Evolutionary conservation across 1,140 invertebrate species (phyloP), one percentile per base, ranked within the genome.

Genomic region (Asbolus verrucosus): DNA sequence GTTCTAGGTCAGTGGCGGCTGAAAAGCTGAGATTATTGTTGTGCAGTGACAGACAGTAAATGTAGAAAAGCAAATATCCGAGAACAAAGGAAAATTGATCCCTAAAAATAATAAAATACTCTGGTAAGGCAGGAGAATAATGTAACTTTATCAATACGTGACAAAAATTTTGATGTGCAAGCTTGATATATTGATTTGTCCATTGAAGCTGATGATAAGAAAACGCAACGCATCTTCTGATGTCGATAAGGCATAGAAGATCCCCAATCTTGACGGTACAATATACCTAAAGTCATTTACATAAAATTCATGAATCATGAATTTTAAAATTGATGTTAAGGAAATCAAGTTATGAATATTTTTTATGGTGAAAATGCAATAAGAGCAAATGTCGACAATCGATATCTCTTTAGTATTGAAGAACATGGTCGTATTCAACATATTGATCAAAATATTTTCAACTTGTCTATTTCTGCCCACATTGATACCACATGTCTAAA

Each of bases 201-300:
- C 59, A 69, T 43, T 24, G 59, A 62, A 69, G 24, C 36, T 62
- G 67, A 41, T 61, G 59, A 69, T 69, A 69, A 69, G 54, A 39
- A 62, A 31, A 46, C 38, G 61, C 67, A 61, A 61, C 59, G 59
- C 59, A 69, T 69, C 36, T 69, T 69, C 59, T 27, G 38, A 46
- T 69, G 18, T 39, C 54, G 54, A 69, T 69, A 69, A 69, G 59
- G 59, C 59, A 69, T 63, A 69, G 39, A 69, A 62, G 33, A 38
- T 60, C 54, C 21, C 59, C 67, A 69, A 69, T 69, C 38, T 43
- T 62, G 38, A 15, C 24, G 39, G 31, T 60, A 69, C 67, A 69
- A 69, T 69, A 69, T 62, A 69, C 59, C 38, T 69, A 46, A 67
- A 67, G 67, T 68, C 54, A 69, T 69, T 69, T 69, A 69, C 59